phyloP scores from a whole-genome alignment of 2,888 invertebrate species.

The Xanthorhoe spadicearia region DNA sequence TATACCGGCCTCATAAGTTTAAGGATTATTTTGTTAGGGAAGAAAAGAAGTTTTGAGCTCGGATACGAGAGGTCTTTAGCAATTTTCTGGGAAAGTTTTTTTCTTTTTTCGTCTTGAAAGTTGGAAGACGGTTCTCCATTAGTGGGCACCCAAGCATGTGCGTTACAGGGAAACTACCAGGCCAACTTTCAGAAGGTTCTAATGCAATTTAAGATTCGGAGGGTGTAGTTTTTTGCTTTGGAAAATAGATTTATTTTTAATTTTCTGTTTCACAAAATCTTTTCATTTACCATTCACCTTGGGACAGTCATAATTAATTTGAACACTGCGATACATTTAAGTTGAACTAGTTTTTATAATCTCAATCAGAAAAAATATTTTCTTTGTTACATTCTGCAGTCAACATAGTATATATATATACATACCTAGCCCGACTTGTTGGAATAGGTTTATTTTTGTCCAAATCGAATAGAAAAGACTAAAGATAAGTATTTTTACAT shows the following conservation, averaged over 20 bases:
- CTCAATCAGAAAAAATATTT: no score
- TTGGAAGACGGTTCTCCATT: slow-evolving; percentile 70
- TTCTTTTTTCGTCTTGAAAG: slow-evolving; percentile 48
- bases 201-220: slow-evolving; percentile 44
- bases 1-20: slow-evolving; percentile 44
- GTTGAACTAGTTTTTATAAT: no score
- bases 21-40: slow-evolving; percentile 53
- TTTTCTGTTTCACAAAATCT: not conserved
- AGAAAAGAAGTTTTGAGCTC: slow-evolving; percentile 57
- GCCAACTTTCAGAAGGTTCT: slow-evolving; percentile 72
- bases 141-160: slow-evolving; percentile 74
- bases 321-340: no score
- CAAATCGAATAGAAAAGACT: no score
- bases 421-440: no score
- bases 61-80: slow-evolving; percentile 64
- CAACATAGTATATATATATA: no score
- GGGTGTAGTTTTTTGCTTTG: not conserved
- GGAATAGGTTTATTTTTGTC: no score
- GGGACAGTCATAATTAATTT: no score
- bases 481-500: no score
- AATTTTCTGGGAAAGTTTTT: slow-evolving; percentile 59
- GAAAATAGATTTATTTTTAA: not conserved
- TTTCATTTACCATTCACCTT: not conserved
- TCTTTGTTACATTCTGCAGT: no score
- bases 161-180: slow-evolving; percentile 70